Evolutionary conservation across 1,140 invertebrate species (phyloP).

Genomic region (Helicoverpa zea): DNA sequence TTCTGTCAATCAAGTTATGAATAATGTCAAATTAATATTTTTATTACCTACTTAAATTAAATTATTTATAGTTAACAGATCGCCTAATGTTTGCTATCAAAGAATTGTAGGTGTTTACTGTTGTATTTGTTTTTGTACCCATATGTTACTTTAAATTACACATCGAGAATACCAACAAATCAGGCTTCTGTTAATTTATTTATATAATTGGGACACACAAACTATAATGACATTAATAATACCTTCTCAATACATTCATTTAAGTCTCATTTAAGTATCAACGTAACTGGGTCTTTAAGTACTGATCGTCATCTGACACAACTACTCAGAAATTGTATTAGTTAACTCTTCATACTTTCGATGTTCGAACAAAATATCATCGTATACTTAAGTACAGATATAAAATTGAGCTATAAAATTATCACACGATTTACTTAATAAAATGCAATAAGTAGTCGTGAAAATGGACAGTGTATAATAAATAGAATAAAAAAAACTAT

Average conservation of each 20-base stretch:
- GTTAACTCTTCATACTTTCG: slow-evolving; percentile 59
- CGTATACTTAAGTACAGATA: slow-evolving; percentile 74
- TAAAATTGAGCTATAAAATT: slow-evolving; percentile 80
- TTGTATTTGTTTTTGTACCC: slow-evolving; percentile 24
- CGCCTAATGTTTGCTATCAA: slow-evolving; percentile 10
- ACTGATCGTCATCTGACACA: slow-evolving; percentile 22
- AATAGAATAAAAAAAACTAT: slow-evolving; percentile 66
- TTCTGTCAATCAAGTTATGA: background rate
- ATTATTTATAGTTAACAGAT: slow-evolving; percentile 28
- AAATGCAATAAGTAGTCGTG: slow-evolving; percentile 72
- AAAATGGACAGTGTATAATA: slow-evolving; percentile 67
- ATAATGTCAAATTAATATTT: slow-evolving; percentile 24
- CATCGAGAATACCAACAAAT: background rate
- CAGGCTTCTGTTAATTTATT: slow-evolving; percentile 4
- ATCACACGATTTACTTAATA: slow-evolving; percentile 74
- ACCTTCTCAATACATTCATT: slow-evolving; percentile 20
- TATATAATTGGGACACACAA: slow-evolving; percentile 25
- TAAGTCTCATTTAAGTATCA: slow-evolving; percentile 29
- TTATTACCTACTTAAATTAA: slow-evolving; percentile 38
- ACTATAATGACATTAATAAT: slow-evolving; percentile 29
- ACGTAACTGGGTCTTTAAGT: slow-evolving; percentile 38
- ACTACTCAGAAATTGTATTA: slow-evolving; percentile 51
- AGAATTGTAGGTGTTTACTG: background rate
- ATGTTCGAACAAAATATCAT: slow-evolving; percentile 66
- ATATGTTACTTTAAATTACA: slow-evolving; percentile 1